Evolutionary conservation across 1,140 invertebrate genomes (phyloP), one percentile per base, ranked within the genome.

Genomic region (Drosophila ercepeae): DNA sequence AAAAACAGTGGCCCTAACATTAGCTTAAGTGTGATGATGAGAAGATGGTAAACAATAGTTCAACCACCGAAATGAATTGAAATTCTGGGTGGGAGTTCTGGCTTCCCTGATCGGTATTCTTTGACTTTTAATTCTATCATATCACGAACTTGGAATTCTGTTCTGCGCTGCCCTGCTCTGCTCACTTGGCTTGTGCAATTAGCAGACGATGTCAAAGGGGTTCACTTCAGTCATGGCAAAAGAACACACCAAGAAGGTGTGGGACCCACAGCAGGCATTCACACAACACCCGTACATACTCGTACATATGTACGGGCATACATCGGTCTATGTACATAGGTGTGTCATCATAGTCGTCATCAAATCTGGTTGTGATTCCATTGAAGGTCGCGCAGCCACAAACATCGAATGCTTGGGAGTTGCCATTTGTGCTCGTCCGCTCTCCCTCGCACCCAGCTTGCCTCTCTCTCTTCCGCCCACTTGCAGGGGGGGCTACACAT

Each of bases 151-250:
- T 59, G 70, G 48, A 72, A 73, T 73, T 73, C 68, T 36, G 45
- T 36, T 50, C 29, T 45, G 55, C 18, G 27, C 27, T 39, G 64
- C 39, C 32, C 68, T 72, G 65, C 45, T 75, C 75, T 84, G 77
- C 67, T 78, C 55, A 71, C 49, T 77, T 64, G 67, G 71, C 49
- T 81, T 68, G 72, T 61, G 77, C 81, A 84, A 84, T 84, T 84
- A 84, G 81, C 81, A 42, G 82, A 72, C n/a, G 54, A 88, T 88
- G 81, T 84, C 81, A 84, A 81, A 65, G 64, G 73, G 81, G 81
- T 86, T 84, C 81, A 88, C 48, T 76, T 57, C 57, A 84, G 46
- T 65, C 69, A 76, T 68, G 64, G 64, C 60, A 67, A 53, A 14
- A 67, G 64, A 67, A 67, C 27, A 67, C 27, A 51, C 60, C 36